Percentiles rank a stretch among this genome's conserved stretches.
These are phyloP conservation scores for Catagonus wagneri DNA, from an alignment of 2,113 vertebrate genomes.

Conservation along the genomic window DNA sequence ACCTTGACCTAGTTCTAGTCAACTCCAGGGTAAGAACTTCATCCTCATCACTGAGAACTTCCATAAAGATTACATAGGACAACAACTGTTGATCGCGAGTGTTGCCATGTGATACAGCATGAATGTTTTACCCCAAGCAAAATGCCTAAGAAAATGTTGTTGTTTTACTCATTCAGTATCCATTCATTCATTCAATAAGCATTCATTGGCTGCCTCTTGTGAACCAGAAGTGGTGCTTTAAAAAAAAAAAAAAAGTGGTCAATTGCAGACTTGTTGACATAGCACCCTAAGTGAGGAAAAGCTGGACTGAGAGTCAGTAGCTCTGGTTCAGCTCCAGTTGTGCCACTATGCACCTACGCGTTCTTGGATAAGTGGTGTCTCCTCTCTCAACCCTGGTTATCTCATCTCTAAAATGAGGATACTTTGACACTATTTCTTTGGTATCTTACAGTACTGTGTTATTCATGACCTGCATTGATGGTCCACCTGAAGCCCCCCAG, in stretches of 20 bases:
- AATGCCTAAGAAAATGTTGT: not conserved
- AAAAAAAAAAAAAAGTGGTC: no score
- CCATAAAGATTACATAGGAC: not conserved
- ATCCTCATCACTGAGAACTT: not conserved
- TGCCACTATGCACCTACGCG: not conserved
- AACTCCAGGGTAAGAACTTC: not conserved
- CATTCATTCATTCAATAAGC: not conserved
- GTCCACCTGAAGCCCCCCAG: not conserved
- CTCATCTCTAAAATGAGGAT: not conserved
- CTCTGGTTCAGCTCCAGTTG: not conserved
- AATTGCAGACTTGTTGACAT: no score
- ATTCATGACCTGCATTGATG: not conserved
- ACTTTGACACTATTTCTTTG: not conserved
- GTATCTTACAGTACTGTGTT: not conserved
- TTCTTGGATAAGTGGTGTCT: not conserved
- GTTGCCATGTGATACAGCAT: not conserved
- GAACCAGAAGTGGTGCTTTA: not conserved
- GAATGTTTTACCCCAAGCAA: not conserved
- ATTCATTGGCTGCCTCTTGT: not conserved
- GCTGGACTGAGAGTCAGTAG: not conserved
- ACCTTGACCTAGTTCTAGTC: not conserved
- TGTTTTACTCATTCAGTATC: not conserved
- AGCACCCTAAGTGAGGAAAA: not conserved
- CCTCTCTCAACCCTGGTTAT: not conserved
- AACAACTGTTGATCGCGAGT: not conserved